phyloP scores from a whole-genome alignment of 30 jellyfish, hydroid and myxozoan genomes.

The Turritopsis rubra region DNA sequence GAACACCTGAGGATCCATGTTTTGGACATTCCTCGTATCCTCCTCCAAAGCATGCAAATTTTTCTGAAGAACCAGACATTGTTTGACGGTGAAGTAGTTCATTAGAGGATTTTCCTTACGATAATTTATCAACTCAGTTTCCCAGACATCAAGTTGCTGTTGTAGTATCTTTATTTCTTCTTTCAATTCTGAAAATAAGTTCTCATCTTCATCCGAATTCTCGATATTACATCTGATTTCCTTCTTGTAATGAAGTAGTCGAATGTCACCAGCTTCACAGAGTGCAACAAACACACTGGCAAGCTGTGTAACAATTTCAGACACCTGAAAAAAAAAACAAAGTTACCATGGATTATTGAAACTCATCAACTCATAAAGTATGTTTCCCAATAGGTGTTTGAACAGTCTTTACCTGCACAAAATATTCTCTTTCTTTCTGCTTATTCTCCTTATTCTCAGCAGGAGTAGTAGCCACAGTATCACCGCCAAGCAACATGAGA shows the following conservation, averaged over 20 bases:
- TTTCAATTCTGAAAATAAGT: constrained; percentile 11
- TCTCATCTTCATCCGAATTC: background rate
- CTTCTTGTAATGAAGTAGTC: constrained; percentile 28
- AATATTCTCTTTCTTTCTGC: constrained; percentile 46
- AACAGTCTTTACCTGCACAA: constrained; percentile 39
- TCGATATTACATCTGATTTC: constrained; percentile 29
- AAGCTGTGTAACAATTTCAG: constrained; percentile 38
- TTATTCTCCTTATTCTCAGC: constrained; percentile 7
- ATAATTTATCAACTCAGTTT: constrained; percentile 3
- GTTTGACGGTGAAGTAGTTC: constrained; percentile 43
- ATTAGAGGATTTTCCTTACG: constrained; percentile 36
- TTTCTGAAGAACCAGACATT: constrained; percentile 42
- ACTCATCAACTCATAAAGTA: no score
- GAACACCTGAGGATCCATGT: constrained; percentile 29
- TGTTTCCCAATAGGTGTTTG: background rate
- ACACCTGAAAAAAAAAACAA: constrained; percentile 23
- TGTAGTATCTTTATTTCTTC: constrained; percentile 24
- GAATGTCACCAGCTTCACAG: constrained; percentile 48
- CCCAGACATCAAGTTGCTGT: constrained; percentile 32
- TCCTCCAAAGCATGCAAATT: background rate
- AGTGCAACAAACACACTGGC: constrained; percentile 40
- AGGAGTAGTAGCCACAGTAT: constrained; percentile 1
- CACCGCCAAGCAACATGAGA: constrained; percentile 61
- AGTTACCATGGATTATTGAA: background rate
- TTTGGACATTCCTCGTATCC: constrained; percentile 10